Percentiles rank a stretch among this genome's conserved stretches.
These are phyloP conservation scores for Drosophila nikananu DNA, from an alignment of 1,140 invertebrate species.

Conservation along the genomic window DNA sequence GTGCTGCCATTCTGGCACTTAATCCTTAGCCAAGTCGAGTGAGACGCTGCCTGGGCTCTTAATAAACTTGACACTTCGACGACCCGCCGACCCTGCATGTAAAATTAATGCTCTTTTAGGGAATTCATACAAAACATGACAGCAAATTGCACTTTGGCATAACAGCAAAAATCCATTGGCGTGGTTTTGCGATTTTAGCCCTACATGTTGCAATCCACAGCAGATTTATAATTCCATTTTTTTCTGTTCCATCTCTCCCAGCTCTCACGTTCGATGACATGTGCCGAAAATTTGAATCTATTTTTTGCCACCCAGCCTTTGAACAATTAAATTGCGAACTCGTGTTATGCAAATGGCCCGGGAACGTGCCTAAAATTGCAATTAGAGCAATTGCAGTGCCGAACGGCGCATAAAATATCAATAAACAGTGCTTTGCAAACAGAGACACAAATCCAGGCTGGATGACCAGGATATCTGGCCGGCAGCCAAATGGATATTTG, in stretches of 20 bases:
- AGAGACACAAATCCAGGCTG: slow-evolving; percentile 27
- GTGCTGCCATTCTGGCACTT: slow-evolving; percentile 41
- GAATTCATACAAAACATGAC: slow-evolving; percentile 73
- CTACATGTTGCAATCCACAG: slow-evolving; percentile 39
- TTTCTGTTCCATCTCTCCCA: neutral
- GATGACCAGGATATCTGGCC: slow-evolving; percentile 6
- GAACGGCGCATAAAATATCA: slow-evolving; percentile 75
- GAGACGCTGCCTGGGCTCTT: slow-evolving; percentile 27
- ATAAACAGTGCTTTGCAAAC: slow-evolving; percentile 66
- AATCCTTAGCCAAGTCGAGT: slow-evolving; percentile 34
- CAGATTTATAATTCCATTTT: slow-evolving; percentile 46
- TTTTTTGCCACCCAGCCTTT: slow-evolving; percentile 21
- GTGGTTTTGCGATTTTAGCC: slow-evolving; percentile 6
- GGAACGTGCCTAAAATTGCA: slow-evolving; percentile 78
- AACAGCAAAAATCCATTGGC: slow-evolving; percentile 50
- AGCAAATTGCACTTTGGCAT: slow-evolving; percentile 77
- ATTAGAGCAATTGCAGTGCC: slow-evolving; percentile 62
- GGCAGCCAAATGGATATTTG: slow-evolving; percentile 37
- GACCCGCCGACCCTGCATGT: slow-evolving; percentile 26
- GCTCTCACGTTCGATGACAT: slow-evolving; percentile 32
- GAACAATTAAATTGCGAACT: slow-evolving; percentile 69
- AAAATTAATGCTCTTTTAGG: slow-evolving; percentile 71
- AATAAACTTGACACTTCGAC: slow-evolving; percentile 62
- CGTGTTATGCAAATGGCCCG: slow-evolving; percentile 71
- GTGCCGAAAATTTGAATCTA: slow-evolving; percentile 41